Base-by-base conservation (phyloP, 2,797 vertebrate genomes). In the Trachops cirrhosus region DNA sequence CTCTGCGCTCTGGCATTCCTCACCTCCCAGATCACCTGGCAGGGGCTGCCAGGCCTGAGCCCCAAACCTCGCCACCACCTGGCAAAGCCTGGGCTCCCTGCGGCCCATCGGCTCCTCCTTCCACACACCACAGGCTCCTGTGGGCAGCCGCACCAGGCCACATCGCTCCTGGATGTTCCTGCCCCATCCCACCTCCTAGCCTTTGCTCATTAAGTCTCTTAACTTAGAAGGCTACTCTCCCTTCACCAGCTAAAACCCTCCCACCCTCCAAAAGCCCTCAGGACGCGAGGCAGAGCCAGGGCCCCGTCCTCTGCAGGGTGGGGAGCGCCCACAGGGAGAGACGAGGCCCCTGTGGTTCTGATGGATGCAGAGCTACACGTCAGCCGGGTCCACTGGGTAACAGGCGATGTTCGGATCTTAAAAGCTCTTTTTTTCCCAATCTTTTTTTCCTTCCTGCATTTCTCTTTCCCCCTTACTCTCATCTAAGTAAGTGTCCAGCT, bases 241-340 rank as follows among this genome's bases (percentile, higher is more conserved):
- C 6, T 22, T 57, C 67, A 14, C 75, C 46, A 68, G 1, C 74
- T 48, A 18, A 7, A n/a, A 44, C 71, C 82, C 96, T 98, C 95
- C 92, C 98, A 95, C 6, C n/a, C 0, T 21, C 26, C 39, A 7
- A 21, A 48, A 50, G 34, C 75, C 54, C 14, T 39, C 39, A 1
- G 26, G 73, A 37, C 5, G 8, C 48, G n/a, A n/a, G 26, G 8
- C 80, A 62, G 15, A 7, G 24, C 24, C 79, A 5, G n/a, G 9
- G 18, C 44, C n/a, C 39, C 9, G 2, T 50, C 22, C 9, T 44
- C 22, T 2, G 57, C 0, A 2, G 39, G 15, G 26, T 3, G 29
- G 6, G 32, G 9, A 32, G 14, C 62, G 24, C 80, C 48, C 37
- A 9, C 52, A 22, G 46, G 83, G 48, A 46, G 24, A 29, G 50